Percentiles rank a stretch among this genome's conserved stretches.
phyloP scores from a whole-genome alignment of 2,888 invertebrate genomes.

The Omphaloscelis lunosa region DNA sequence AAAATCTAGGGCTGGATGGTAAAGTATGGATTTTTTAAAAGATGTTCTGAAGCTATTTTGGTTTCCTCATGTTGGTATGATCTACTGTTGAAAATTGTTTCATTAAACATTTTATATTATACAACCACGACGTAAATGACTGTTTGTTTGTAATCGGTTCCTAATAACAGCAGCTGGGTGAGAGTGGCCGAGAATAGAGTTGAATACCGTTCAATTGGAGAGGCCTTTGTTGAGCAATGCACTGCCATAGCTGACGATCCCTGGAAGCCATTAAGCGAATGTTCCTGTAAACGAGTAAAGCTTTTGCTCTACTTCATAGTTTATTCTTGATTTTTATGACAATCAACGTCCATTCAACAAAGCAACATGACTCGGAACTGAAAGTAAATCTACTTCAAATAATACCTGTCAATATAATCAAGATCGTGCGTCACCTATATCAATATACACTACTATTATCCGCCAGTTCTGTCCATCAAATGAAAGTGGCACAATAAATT shows the following conservation, averaged over 20 bases:
- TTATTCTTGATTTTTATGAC: not conserved
- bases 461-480: conserved; percentile 37
- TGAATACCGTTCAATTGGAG: not conserved
- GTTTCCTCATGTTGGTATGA: too few relatives aligned
- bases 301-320: not conserved
- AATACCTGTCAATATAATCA: conserved; percentile 47
- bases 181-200: too few relatives aligned
- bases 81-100: too few relatives aligned
- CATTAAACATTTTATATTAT: too few relatives aligned
- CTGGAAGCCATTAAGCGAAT: not conserved
- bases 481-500: conserved; percentile 54
- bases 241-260: too few relatives aligned
- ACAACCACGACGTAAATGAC: not conserved
- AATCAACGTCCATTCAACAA: not conserved
- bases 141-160: not conserved
- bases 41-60: too few relatives aligned
- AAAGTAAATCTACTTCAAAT: conserved; percentile 23
- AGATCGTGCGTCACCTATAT: conserved; percentile 43
- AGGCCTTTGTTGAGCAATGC: not conserved
- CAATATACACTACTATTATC: conserved; percentile 40
- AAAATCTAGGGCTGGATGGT: not conserved
- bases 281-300: not conserved
- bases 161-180: not conserved
- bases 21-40: not conserved
- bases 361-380: not conserved